Percentiles rank a stretch among this genome's conserved stretches.
Conservation (phyloP, 2,113 vertebrate genomes). For the Nyctibius bracteatus region DNA sequence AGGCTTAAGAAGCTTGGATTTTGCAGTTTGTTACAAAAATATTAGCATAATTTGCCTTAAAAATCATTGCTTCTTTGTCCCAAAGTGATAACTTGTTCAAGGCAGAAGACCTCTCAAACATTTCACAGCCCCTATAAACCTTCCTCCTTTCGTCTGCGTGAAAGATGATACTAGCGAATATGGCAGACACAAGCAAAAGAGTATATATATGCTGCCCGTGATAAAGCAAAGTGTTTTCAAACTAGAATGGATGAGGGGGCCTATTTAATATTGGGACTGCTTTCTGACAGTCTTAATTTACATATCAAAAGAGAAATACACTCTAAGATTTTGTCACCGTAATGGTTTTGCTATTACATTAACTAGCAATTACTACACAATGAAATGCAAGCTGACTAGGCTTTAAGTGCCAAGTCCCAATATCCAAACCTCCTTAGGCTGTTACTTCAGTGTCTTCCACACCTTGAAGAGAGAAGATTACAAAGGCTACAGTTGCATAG, state of each 20-base stretch:
- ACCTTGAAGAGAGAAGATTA: slow-evolving; percentile 2
- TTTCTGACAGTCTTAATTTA: slow-evolving; percentile 43
- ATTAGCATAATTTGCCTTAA: background rate
- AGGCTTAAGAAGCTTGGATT: background rate
- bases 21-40: background rate
- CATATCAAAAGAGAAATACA: slow-evolving; percentile 42
- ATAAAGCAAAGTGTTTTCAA: slow-evolving; percentile 35
- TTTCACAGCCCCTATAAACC: background rate
- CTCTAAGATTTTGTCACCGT: slow-evolving; percentile 9
- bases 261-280: slow-evolving; percentile 2
- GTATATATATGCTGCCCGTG: background rate
- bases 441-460: slow-evolving; percentile 38
- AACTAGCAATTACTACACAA: slow-evolving; percentile 53
- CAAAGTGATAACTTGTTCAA: background rate
- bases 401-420: slow-evolving; percentile 33
- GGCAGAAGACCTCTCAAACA: background rate
- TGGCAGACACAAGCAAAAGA: background rate
- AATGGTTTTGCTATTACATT: slow-evolving; percentile 36
- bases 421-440: slow-evolving; percentile 27
- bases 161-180: background rate
- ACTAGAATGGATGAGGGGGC: background rate
- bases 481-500: background rate
- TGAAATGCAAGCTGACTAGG: slow-evolving; percentile 25
- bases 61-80: background rate
- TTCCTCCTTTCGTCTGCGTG: background rate